Evolutionary conservation across 2,113 vertebrate species (phyloP), one percentile per base, ranked within the genome.

Genomic region (Telmatochromis brachygnathus): DNA sequence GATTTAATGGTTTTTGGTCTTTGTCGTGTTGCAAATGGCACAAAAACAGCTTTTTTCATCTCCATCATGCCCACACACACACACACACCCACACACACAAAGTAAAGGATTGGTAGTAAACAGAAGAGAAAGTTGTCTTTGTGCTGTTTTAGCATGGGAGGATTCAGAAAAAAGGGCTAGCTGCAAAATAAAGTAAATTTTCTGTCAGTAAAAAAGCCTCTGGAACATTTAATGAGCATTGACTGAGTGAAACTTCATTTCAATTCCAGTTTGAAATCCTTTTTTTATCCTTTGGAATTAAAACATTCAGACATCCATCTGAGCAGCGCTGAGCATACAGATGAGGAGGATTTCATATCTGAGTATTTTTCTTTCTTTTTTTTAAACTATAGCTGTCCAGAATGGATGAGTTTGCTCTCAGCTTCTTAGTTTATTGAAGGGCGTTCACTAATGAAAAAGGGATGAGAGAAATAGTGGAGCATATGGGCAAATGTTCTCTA

Each of bases 401-500:
- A 80, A 82, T 56, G 19, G 85, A 51, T 75, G 54, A 23, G 58
- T 84, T 87, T 33, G 21, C 56, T 33, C 37, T 62, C 26, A n/a
- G 62, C 21, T 58, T 79, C n/a, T 21, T n/a, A 56, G 60, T 81
- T 89, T 83, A 86, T 15, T 75, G 82, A 82, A 84, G 83, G 79
- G 39, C 7, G 10, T 73, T 51, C 84, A 17, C 84, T 93, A 84
- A 93, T 94, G 90, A 91, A 90, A 93, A 80, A 81, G 84, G 82
- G 60, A 87, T 7, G 82, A 82, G 86, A 82, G 51, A 60, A 93
- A 89, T 37, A 81, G 84, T 9, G 26, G 47, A 92, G 88, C 93
- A 94, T 91, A 92, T 91, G 94, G 93, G 60, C 73, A 13, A 83
- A 93, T 84, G 91, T 92, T 91, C 58, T 86, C 62, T 21, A 19